Conservation (phyloP, 2,113 vertebrate species). For the Seriola aureovittata region DNA sequence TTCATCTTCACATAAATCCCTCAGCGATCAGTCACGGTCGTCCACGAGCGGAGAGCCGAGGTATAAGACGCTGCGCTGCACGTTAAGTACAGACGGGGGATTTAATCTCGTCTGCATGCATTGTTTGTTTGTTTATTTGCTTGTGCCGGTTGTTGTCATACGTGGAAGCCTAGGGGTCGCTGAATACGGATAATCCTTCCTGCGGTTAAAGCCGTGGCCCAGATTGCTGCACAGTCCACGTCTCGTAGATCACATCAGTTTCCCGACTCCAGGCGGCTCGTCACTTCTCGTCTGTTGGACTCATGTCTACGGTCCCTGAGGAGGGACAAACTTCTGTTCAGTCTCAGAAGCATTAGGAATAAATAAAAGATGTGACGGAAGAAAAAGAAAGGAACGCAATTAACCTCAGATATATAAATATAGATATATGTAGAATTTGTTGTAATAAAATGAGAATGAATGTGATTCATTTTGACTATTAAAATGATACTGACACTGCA, state of each 20-base stretch:
- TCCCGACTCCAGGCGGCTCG: constrained; percentile 32
- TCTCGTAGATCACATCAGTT: constrained; percentile 39
- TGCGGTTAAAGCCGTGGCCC: constrained; percentile 61
- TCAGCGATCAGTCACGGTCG: not conserved
- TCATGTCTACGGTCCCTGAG: not conserved
- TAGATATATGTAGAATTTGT: too few relatives aligned
- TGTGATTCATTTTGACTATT: too few relatives aligned
- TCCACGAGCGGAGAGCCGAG: not conserved
- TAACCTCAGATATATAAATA: too few relatives aligned
- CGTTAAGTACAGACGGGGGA: not conserved
- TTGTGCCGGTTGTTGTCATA: constrained; percentile 43
- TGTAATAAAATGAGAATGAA: too few relatives aligned
- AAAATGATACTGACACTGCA: too few relatives aligned
- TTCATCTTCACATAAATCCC: not conserved
- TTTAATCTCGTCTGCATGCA: constrained; percentile 11
- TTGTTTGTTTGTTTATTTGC: constrained; percentile 64
- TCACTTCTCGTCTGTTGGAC: not conserved
- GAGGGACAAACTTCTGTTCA: not conserved
- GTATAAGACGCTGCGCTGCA: not conserved
- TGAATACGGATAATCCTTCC: constrained; percentile 62
- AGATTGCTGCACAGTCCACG: constrained; percentile 49
- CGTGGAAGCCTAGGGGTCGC: constrained; percentile 56
- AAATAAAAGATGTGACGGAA: too few relatives aligned
- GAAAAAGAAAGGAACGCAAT: too few relatives aligned
- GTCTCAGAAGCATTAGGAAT: too few relatives aligned